phyloP scores from a whole-genome alignment of 2,113 vertebrate species.

The Okapia johnstoni region DNA sequence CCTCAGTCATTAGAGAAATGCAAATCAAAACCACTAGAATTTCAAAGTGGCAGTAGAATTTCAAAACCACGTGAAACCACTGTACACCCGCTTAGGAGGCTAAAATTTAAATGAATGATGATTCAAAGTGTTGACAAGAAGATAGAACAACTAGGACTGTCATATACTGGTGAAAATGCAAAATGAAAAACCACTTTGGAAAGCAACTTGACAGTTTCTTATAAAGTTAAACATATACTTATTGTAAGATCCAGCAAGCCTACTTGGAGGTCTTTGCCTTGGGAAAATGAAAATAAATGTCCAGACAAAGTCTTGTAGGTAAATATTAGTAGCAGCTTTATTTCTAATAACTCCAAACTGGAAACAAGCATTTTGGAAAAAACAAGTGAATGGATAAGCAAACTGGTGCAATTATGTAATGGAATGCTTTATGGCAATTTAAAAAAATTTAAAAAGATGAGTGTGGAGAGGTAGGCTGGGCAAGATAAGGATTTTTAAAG shows the following conservation, averaged over 20 bases:
- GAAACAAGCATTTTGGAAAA: conserved; percentile 5
- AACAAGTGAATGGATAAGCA: background rate
- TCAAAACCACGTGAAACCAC: background rate
- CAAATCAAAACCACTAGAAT: background rate
- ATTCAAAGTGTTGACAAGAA: background rate
- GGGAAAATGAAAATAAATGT: background rate
- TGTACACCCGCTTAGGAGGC: background rate
- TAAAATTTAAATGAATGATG: background rate
- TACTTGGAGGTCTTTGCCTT: background rate
- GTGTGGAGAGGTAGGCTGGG: background rate
- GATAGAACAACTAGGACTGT: background rate
- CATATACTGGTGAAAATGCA: background rate
- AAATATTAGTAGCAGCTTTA: background rate
- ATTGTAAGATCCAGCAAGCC: background rate
- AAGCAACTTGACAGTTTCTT: background rate
- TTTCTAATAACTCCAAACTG: background rate
- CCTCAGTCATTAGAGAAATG: background rate
- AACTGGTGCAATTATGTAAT: background rate
- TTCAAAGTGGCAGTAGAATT: background rate
- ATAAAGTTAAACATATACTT: background rate
- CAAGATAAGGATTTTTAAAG: background rate
- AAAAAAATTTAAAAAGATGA: background rate
- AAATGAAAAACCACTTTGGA: background rate
- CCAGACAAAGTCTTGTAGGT: background rate
- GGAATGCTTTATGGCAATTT: background rate